Evolutionary conservation across 1,140 invertebrate species (phyloP).

Genomic region (Heterodera carotae): DNA sequence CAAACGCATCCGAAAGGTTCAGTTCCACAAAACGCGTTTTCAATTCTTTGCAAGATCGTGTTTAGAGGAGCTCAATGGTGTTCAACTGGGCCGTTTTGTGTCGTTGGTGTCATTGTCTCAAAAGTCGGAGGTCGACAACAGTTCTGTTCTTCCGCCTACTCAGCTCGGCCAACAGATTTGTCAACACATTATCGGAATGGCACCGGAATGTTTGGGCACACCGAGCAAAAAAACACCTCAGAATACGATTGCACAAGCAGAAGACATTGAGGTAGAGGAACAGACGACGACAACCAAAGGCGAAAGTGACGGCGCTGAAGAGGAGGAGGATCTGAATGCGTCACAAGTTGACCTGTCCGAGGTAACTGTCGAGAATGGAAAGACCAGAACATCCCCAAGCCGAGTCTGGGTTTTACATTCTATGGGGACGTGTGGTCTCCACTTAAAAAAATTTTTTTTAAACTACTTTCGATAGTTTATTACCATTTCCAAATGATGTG

Average conservation of each 20-base stretch:
- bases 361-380: conserved; percentile 19
- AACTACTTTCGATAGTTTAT: too few relatives aligned
- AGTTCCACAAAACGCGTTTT: too few relatives aligned
- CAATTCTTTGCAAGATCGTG: background rate
- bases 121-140: conserved; percentile 7
- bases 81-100: conserved; percentile 55
- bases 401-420: too few relatives aligned
- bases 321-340: conserved; percentile 34
- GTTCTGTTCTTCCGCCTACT: conserved; percentile 42
- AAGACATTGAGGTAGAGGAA: background rate
- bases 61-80: conserved; percentile 49
- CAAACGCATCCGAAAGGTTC: conserved; percentile 58
- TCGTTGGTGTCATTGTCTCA: conserved; percentile 52
- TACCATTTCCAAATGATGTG: too few relatives aligned
- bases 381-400: conserved; percentile 4
- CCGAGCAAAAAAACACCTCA: background rate
- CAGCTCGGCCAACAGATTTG: conserved; percentile 58
- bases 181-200: conserved; percentile 65
- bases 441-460: too few relatives aligned
- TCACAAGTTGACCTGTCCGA: conserved; percentile 43
- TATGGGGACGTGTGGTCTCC: too few relatives aligned
- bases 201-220: conserved; percentile 51
- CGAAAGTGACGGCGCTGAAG: conserved; percentile 17
- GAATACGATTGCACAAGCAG: background rate
- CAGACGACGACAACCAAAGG: conserved; percentile 8